Base-by-base conservation (phyloP, 2,797 vertebrate genomes). In the Sebastes reedi region DNA sequence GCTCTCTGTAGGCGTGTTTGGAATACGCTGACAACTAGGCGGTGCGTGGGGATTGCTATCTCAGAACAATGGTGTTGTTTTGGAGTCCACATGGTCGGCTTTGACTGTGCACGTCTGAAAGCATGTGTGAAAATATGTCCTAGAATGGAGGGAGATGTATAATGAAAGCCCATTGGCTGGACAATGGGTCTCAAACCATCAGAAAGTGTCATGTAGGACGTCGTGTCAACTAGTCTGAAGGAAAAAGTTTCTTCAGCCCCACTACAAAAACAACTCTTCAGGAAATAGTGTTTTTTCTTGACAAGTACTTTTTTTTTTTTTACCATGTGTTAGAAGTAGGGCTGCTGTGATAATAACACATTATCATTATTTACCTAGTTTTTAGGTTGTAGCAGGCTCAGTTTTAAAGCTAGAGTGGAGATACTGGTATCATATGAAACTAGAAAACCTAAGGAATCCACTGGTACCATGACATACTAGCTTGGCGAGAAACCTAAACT, bases 151-250 rank as follows among this genome's bases (percentile, higher is more conserved):
- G 67, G 24, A 46, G 61, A 46, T 36, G 30, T 32, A 13, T 67
- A 58, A 82, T 73, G 18, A 59, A 77, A 82, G 75, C 34, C 12
- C 32, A 61, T n/a, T 36, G 62, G 25, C 58, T 77, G 42, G 65
- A 77, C 60, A 76, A 46, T 74, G 32, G 52, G 56, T 77, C 36
- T 84, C 36, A 59, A 59, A 84, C 76, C 72, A 64, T 82, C 68
- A 80, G 54, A 36, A 55, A n/a, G 54, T 68, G 58, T 80, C 71
- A 61, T 7, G 14, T 20, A 32, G 18, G 20, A 67, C 2, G 24
- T 29, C 13, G 16, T 30, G 39, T 32, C 56, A 39, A 67, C 20
- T 36, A 3, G 29, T 58, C 10, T 42, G 52, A 67, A 34, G 64
- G 20, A 73, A 68, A 9, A 62, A 4, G 22, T 61, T 55, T 74